These are phyloP conservation scores for Aurelia aurita DNA, from an alignment of 30 jellyfish, hydroid and myxozoan genomes.

Conservation along the genomic window DNA sequence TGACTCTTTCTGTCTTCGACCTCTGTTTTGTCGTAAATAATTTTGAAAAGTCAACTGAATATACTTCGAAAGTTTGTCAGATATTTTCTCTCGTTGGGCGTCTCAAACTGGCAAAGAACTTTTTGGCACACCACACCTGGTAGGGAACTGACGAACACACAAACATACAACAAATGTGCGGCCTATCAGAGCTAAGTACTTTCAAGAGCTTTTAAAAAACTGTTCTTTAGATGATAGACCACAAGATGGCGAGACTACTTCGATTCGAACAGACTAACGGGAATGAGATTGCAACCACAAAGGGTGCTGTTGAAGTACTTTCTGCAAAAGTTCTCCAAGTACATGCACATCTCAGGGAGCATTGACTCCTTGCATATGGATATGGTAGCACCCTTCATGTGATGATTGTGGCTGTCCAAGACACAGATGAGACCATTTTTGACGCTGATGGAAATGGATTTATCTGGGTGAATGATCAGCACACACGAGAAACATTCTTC, in stretches of 20 bases:
- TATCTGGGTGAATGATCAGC: background rate
- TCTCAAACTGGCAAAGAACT: background rate
- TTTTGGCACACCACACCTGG: background rate
- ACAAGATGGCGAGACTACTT: background rate
- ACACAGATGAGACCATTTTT: background rate
- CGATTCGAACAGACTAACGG: background rate
- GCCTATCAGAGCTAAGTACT: background rate
- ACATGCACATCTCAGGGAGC: background rate
- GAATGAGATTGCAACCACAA: background rate
- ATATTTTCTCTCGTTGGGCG: too few relatives aligned
- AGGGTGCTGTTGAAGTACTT: background rate
- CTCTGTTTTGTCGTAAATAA: too few relatives aligned
- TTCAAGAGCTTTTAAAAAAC: background rate
- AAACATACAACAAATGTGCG: background rate
- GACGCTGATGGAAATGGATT: background rate
- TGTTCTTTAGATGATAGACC: constrained; percentile 1
- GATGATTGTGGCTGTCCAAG: background rate
- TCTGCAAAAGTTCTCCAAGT: background rate
- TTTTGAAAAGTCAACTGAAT: too few relatives aligned
- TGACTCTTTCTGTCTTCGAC: too few relatives aligned
- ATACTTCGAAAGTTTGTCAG: too few relatives aligned
- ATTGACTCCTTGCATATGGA: background rate
- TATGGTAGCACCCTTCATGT: background rate
- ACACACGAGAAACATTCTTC: background rate
- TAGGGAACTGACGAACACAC: background rate